Conservation (phyloP, 2,113 vertebrate species). For the Brachirus orientalis region DNA sequence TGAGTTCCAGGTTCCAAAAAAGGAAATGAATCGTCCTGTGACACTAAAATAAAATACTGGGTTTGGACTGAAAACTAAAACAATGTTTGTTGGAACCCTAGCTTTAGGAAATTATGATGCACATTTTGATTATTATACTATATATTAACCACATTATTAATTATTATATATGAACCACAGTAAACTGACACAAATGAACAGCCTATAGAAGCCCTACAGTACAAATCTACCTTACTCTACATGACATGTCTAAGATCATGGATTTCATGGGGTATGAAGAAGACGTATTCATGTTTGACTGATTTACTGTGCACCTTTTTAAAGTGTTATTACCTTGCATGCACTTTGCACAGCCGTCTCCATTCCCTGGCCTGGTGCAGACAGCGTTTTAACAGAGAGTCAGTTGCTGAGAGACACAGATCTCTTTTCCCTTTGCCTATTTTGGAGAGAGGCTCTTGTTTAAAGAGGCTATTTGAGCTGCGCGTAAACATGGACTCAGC, state of each 20-base stretch:
- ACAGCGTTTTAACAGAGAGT: neutral
- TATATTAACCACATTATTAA: too few species aligned
- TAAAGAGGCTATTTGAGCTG: conserved; percentile 87
- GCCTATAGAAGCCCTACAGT: too few species aligned
- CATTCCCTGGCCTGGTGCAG: too few species aligned
- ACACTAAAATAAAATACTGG: neutral
- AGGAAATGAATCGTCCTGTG: neutral
- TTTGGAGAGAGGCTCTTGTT: conserved; percentile 85
- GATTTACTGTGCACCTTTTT: neutral
- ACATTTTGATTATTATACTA: neutral
- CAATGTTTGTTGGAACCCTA: neutral
- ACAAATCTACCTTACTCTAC: neutral
- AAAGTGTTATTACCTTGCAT: too few species aligned
- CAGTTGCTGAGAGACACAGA: conserved; percentile 51
- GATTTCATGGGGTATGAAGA: neutral
- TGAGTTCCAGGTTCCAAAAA: neutral
- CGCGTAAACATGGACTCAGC: conserved; percentile 88
- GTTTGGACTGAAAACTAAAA: neutral
- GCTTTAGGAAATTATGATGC: neutral
- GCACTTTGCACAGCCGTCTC: too few species aligned
- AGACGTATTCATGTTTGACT: neutral
- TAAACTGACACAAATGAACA: too few species aligned
- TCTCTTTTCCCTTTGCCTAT: conserved; percentile 76
- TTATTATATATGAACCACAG: too few species aligned
- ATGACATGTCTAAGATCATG: neutral